phyloP scores from a whole-genome alignment of 2,888 invertebrate genomes.

The Acanthosepion pharaonis region DNA sequence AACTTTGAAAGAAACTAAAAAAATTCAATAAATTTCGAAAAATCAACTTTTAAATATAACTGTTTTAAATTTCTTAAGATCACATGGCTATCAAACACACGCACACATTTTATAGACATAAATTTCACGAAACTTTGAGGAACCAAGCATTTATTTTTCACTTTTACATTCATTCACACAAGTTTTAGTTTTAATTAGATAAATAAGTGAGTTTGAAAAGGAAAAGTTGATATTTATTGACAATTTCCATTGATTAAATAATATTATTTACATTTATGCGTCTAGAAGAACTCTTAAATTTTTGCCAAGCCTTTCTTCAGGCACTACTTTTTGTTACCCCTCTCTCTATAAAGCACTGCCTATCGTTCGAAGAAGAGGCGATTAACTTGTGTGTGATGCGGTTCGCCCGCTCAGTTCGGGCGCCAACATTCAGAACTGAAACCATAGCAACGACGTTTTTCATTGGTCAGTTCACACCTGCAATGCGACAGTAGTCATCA shows the following conservation, averaged over 20 bases:
- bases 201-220: background rate
- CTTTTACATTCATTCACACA: constrained; percentile 15
- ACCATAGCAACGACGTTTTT: constrained; percentile 54
- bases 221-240: background rate
- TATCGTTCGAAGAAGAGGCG: background rate
- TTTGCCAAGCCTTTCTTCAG: background rate
- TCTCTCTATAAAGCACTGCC: background rate
- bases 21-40: background rate
- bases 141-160: background rate
- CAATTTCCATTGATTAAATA: background rate
- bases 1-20: background rate
- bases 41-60: background rate
- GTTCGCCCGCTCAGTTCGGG: constrained; percentile 47
- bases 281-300: background rate
- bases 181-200: background rate
- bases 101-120: background rate
- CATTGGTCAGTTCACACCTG: constrained; percentile 59
- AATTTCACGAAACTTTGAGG: background rate
- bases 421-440: constrained; percentile 51
- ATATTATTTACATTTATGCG: background rate
- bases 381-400: constrained; percentile 43
- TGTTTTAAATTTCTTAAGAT: background rate
- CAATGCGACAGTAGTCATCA: constrained; percentile 57
- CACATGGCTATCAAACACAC: background rate
- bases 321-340: background rate